Conservation (phyloP, 2,888 invertebrate genomes). For the Pogonocherus hispidulus region DNA sequence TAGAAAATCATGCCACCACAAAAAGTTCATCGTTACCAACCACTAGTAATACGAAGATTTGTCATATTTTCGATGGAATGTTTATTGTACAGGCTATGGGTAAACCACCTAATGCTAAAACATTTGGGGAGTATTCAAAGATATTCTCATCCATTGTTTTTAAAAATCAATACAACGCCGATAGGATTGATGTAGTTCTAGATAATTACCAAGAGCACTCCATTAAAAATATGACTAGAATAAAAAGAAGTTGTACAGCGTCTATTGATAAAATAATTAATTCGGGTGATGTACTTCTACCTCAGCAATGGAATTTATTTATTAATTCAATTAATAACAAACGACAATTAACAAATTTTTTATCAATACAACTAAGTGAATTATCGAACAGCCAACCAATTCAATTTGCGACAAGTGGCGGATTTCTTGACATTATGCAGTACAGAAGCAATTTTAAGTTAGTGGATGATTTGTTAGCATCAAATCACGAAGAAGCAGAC, state of each 20-base stretch:
- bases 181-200: conserved; percentile 9
- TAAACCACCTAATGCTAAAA: background rate
- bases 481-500: conserved; percentile 44
- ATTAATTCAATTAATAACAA: conserved; percentile 41
- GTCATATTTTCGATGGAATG: conserved; percentile 14
- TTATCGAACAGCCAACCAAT: background rate
- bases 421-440: conserved; percentile 30
- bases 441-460: conserved; percentile 33
- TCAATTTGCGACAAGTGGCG: conserved; percentile 36
- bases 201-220: conserved; percentile 7
- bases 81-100: background rate
- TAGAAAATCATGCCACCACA: background rate
- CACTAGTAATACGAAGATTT: background rate
- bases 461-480: conserved; percentile 21
- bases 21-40: no score
- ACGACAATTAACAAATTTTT: conserved; percentile 36
- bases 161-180: conserved; percentile 5
- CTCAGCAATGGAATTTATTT: conserved; percentile 43
- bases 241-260: background rate
- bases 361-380: conserved; percentile 22
- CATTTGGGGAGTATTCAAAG: background rate
- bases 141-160: conserved; percentile 3
- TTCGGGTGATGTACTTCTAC: conserved; percentile 24
- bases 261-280: background rate
- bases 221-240: background rate